Conservation (phyloP, 2,113 vertebrate species). For the Cnemophilus loriae region DNA sequence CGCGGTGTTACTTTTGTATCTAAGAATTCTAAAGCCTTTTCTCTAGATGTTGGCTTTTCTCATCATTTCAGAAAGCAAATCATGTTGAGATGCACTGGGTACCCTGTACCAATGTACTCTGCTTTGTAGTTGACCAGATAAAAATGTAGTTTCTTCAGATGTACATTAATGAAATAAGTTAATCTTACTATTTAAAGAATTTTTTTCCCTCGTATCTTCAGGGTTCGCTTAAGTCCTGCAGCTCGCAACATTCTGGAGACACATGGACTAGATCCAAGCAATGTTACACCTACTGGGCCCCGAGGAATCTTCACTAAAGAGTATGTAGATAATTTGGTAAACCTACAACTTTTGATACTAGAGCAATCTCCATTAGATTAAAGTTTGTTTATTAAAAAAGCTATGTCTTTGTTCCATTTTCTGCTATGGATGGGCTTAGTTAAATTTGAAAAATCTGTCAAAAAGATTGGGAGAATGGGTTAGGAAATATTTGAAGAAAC, state of each 20-base stretch:
- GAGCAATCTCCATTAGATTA: not conserved
- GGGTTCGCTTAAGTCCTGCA: constrained; percentile 90
- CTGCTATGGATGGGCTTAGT: not conserved
- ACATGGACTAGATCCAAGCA: constrained; percentile 78
- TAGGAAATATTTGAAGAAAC: not conserved
- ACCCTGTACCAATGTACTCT: not conserved
- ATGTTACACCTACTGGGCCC: constrained; percentile 81
- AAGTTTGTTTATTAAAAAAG: not conserved
- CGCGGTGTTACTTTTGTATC: not conserved
- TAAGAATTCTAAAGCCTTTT: not conserved
- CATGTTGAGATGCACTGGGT: not conserved
- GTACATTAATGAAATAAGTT: not conserved
- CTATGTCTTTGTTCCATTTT: not conserved
- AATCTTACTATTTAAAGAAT: not conserved
- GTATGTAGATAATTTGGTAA: constrained; percentile 74
- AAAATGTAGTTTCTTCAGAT: not conserved
- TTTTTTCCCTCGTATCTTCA: constrained; percentile 45
- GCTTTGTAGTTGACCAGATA: not conserved
- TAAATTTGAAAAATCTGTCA: not conserved
- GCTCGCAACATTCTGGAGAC: constrained; percentile 90
- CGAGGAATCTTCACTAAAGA: constrained; percentile 94
- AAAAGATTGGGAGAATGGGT: not conserved
- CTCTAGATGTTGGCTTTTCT: not conserved
- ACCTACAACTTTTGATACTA: not conserved
- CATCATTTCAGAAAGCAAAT: not conserved